Base-by-base conservation (phyloP, 2,797 vertebrate genomes). In the Novumbra hubbsi region DNA sequence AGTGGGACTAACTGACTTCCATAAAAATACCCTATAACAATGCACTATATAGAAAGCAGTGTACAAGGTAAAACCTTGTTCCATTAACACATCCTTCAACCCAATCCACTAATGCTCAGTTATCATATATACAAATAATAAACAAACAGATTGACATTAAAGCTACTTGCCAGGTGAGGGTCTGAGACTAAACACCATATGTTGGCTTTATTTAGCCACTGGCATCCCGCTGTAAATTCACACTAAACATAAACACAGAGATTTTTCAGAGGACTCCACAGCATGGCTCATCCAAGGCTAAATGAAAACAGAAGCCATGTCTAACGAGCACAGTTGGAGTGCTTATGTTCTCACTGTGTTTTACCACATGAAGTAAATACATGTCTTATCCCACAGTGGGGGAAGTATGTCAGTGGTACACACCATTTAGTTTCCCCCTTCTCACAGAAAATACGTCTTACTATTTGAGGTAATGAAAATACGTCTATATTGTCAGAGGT, bases 311-410 rank as follows among this genome's bases (percentile, higher is more conserved):
- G 41, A 57, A 73, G 32, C 66, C 19, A 67, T 15, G 34, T 45
- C 30, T 83, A 88, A 89, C 82, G 76, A 85, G 78, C 70, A 68
- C 64, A 71, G 73, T 45, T 50, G 57, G 38, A n/a, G 67, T 66
- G 64, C 76, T 76, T 81, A 34, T 71, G 45, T 73, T 49, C 70
- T 45, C 17, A 60, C 71, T 68, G 57, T 75, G 60, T 78, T 73
- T 68, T 75, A 72, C 55, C 72, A 55, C 73, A 38, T 45, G 72
- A 85, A 27, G 83, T 75, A 85, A 84, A 84, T 81, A 76, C 70
- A 57, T 73, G 75, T 76, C 70, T 83, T 67, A 66, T 78, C 83
- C 70, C 73, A 79, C 52, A 55, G n/a, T 55, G 19, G 19, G 8
- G 8, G 50, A 8, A 55, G 21, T 16, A 70, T 83, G 73, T 83